These are phyloP conservation scores for Sebastes alutus DNA, from an alignment of 2,797 vertebrate genomes.

Conservation along the genomic window DNA sequence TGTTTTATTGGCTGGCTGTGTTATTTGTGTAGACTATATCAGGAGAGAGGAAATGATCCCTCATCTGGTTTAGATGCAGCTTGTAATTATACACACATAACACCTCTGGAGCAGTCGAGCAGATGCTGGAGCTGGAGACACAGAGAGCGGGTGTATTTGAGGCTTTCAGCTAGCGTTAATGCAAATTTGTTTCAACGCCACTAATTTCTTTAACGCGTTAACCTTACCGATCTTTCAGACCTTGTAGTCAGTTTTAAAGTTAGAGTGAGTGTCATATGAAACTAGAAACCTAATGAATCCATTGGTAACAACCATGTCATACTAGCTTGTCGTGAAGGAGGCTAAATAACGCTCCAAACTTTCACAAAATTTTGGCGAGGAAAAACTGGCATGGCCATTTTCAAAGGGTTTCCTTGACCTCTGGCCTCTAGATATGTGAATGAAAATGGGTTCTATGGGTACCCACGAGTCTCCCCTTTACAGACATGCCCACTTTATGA, in stretches of 20 bases:
- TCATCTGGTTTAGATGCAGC: conserved; percentile 41
- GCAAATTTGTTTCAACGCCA: background rate
- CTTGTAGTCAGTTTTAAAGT: background rate
- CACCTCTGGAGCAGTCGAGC: conserved; percentile 23
- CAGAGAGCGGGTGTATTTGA: background rate
- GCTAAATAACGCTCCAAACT: too few relatives aligned
- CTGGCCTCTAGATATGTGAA: too few relatives aligned
- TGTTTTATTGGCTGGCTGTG: conserved; percentile 6
- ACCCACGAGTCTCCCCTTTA: too few relatives aligned
- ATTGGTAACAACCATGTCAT: background rate
- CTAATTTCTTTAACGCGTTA: background rate
- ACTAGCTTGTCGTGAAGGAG: background rate
- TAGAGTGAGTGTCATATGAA: background rate
- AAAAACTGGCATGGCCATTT: too few relatives aligned
- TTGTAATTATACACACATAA: conserved; percentile 26
- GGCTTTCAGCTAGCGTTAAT: background rate
- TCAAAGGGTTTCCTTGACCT: too few relatives aligned
- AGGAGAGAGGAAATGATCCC: conserved; percentile 19
- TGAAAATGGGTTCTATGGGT: too few relatives aligned
- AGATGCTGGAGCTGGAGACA: conserved; percentile 33
- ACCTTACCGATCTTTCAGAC: background rate
- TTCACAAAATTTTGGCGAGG: too few relatives aligned
- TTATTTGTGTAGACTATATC: conserved; percentile 17
- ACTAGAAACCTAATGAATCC: background rate
- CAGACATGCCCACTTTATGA: too few relatives aligned